Evolutionary conservation across 2,888 invertebrate genomes (phyloP), one percentile per base, ranked within the genome.

Genomic region (Drosophila colorata): DNA sequence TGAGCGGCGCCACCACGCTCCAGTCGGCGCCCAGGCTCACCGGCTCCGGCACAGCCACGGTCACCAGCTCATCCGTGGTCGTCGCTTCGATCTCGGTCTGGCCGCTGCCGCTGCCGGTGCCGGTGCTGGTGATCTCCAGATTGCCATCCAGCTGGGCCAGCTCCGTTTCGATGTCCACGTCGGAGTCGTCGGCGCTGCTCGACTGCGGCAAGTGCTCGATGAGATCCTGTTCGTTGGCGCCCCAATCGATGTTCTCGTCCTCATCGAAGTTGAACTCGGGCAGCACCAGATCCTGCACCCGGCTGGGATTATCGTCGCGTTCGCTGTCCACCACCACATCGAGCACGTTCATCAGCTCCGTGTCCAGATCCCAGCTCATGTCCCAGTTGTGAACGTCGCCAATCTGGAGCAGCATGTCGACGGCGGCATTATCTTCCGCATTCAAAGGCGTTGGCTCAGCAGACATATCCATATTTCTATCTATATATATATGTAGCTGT

Each of bases 1-100:
- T 2, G 11, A 57, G 57, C 6, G 61, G 47, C 0, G 38, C 7
- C 28, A 47, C 40, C 3, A 40, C 31, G 23, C 8, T 33, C 53
- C 53, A 53, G 28, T 2, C 8, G 5, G 4, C 11, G 31, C 16
- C 31, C 31, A 18, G 33, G 33, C 13, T 13, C 20, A 28, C 25
- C 25, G n/a, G n/a, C n/a, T n/a, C n/a, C 1, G 25, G 25, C 25
- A 6, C 25, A 7, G 25, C 25, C 25, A n/a, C n/a, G n/a, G n/a
- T n/a, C n/a, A n/a, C n/a, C n/a, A n/a, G n/a, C n/a, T n/a, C n/a
- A n/a, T 23, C 23, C 9, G 28, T 28, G 1, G 1, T 28, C 9
- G 28, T 28, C 7, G 28, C 7, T 28, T 7, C 28, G 2, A 8
- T 9, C 2, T 7, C 28, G 1, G n/a, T n/a, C n/a, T n/a, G n/a